These are phyloP conservation scores for Rhinichthys klamathensis DNA, from an alignment of 2,113 vertebrate genomes.

Conservation along the genomic window DNA sequence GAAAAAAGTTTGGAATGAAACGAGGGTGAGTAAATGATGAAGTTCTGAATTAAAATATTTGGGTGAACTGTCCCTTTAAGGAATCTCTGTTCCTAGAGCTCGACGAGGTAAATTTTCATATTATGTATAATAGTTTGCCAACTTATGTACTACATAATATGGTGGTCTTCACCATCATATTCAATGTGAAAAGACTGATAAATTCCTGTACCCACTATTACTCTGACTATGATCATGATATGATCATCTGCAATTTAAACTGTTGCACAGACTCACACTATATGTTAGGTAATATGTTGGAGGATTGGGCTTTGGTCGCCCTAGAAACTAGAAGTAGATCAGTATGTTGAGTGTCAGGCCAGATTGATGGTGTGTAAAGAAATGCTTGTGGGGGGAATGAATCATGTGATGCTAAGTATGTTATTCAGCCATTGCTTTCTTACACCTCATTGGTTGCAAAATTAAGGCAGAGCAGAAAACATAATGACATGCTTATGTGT, in stretches of 20 bases:
- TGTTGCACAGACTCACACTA: background rate
- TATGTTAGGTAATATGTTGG: constrained; percentile 41
- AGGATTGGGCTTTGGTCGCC: constrained; percentile 9
- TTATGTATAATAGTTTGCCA: background rate
- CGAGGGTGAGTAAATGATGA: background rate
- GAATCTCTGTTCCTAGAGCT: background rate
- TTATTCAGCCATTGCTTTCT: background rate
- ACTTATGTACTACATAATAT: background rate
- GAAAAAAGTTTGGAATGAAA: background rate
- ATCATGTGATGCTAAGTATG: constrained; percentile 18
- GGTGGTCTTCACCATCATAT: background rate
- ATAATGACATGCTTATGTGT: constrained; percentile 8
- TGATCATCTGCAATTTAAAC: background rate
- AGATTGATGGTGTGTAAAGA: constrained; percentile 32
- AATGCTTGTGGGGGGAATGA: background rate
- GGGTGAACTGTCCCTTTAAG: background rate
- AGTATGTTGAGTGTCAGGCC: constrained; percentile 15
- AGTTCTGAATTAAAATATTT: background rate
- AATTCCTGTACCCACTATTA: background rate
- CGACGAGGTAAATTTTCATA: background rate
- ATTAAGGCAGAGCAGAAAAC: constrained; percentile 12
- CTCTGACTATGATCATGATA: no score
- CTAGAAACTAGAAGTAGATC: constrained; percentile 38
- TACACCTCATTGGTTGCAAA: constrained; percentile 28
- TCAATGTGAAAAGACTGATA: background rate